Evolutionary conservation across 1,140 invertebrate species (phyloP), one percentile per base, ranked within the genome.

Genomic region (Stratiolaelaps scimitus): DNA sequence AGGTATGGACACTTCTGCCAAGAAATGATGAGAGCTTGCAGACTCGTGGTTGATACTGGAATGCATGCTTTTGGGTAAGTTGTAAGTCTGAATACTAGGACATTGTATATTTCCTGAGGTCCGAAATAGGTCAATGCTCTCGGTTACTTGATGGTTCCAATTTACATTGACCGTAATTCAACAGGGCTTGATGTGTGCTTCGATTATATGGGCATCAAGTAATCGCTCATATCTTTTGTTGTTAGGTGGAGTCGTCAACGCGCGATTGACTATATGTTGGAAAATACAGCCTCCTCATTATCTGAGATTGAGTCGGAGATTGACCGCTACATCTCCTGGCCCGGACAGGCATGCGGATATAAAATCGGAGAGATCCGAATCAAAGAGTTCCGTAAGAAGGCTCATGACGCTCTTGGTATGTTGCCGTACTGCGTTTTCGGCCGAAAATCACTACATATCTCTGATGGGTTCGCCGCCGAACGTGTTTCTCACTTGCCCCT

Each of bases 361-460:
- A 79, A 78, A 66, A 75, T 79, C n/a, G 78, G 78, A 5, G 76
- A 79, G 67, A 68, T 78, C 1, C 78, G 77, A 70, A 76, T 80
- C 6, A 73, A 69, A 44, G 72, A 76, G 43, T 68, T 79, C 7
- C 68, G 78, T n/a, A 68, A 70, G 45, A 74, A 70, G 64, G 76
- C 77, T 0, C 68, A 74, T 66, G 66, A 71, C 20, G 69, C 67
- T 44, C 69, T 79, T 15, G 77, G 78, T 45, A 66, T 69, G 20
- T 15, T 34, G 47, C 15, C n/a, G n/a, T n/a, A n/a, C n/a, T n/a
- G n/a, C n/a, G n/a, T n/a, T n/a, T n/a, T n/a, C n/a, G n/a, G n/a
- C n/a, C n/a, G n/a, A n/a, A n/a, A n/a, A n/a, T n/a, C n/a, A n/a
- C n/a, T n/a, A n/a, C n/a, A n/a, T n/a, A n/a, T n/a, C n/a, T n/a